Percentiles rank a stretch among this genome's conserved stretches.
phyloP scores from a whole-genome alignment of 2,797 vertebrate genomes.

The Pangasius djambal region DNA sequence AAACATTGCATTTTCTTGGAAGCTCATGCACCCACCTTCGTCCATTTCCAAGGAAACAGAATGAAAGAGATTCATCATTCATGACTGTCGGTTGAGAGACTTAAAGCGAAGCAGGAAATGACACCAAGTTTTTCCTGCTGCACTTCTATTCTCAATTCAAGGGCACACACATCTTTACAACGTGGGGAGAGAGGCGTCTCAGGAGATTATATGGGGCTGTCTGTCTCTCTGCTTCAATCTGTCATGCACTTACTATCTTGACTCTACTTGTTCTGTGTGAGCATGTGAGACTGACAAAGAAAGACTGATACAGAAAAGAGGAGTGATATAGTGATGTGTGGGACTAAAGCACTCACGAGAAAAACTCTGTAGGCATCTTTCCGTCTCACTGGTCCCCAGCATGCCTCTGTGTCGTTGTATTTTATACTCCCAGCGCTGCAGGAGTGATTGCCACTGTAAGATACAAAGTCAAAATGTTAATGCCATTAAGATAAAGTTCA shows the following conservation, averaged over 20 bases:
- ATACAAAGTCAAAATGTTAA: conserved; percentile 24
- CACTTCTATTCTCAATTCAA: conserved; percentile 65
- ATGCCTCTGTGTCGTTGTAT: conserved; percentile 89
- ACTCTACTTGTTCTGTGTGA: not conserved
- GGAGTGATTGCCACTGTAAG: conserved; percentile 83
- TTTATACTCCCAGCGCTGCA: conserved; percentile 83
- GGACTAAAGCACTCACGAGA: conserved; percentile 80
- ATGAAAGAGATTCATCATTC: not conserved
- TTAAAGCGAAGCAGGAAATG: conserved; percentile 54
- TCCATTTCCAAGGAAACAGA: not conserved
- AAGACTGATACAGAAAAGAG: not conserved
- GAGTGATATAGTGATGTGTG: not conserved
- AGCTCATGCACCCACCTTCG: conserved; percentile 27
- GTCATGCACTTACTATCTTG: conserved; percentile 21
- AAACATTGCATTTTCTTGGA: conserved; percentile 47
- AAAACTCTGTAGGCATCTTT: conserved; percentile 92
- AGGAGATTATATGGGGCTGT: conserved; percentile 27
- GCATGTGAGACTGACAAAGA: not conserved
- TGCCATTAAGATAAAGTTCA: not conserved
- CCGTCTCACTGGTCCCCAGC: conserved; percentile 89
- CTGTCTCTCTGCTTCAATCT: conserved; percentile 3
- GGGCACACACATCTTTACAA: conserved; percentile 55
- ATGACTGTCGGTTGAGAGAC: not conserved
- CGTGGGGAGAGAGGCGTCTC: conserved; percentile 20
- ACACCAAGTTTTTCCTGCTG: conserved; percentile 36